These are phyloP conservation scores for Drosophila rufa DNA, from an alignment of 1,140 invertebrate species.

Conservation along the genomic window DNA sequence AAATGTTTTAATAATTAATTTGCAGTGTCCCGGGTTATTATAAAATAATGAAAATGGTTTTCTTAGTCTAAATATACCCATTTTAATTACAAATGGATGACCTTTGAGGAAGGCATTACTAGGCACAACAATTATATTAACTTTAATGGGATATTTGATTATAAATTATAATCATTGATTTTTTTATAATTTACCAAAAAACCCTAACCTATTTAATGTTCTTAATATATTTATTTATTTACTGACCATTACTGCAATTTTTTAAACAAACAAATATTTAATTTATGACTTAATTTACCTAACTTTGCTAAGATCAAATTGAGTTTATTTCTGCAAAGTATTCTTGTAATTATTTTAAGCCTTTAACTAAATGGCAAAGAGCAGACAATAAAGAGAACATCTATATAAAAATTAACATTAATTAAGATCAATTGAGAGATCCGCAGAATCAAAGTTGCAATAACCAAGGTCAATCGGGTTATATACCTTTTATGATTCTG, in stretches of 20 bases:
- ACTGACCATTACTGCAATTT: too few species aligned
- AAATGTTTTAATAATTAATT: conserved; percentile 22
- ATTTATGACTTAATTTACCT: too few species aligned
- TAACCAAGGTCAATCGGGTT: conserved; percentile 22
- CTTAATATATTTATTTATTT: too few species aligned
- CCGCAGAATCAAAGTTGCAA: conserved; percentile 50
- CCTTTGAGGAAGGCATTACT: conserved; percentile 1
- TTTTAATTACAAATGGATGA: not conserved
- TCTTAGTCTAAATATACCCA: not conserved
- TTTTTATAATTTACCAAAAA: too few species aligned
- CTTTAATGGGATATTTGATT: not conserved
- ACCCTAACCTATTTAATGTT: too few species aligned
- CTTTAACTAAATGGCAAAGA: not conserved
- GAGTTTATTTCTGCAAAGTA: not conserved
- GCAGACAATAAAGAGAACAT: conserved; percentile 24
- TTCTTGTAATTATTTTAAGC: not conserved
- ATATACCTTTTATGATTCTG: not conserved
- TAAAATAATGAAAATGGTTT: not conserved
- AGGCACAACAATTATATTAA: too few species aligned
- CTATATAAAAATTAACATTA: conserved; percentile 55
- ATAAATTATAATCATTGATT: too few species aligned
- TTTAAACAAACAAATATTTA: too few species aligned
- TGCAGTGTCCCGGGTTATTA: not conserved
- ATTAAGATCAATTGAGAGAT: conserved; percentile 67
- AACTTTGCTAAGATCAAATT: not conserved